Evolutionary conservation across 2,797 vertebrate species (phyloP), one percentile per base, ranked within the genome.

Genomic region (Odontamblyopus lacepedii): DNA sequence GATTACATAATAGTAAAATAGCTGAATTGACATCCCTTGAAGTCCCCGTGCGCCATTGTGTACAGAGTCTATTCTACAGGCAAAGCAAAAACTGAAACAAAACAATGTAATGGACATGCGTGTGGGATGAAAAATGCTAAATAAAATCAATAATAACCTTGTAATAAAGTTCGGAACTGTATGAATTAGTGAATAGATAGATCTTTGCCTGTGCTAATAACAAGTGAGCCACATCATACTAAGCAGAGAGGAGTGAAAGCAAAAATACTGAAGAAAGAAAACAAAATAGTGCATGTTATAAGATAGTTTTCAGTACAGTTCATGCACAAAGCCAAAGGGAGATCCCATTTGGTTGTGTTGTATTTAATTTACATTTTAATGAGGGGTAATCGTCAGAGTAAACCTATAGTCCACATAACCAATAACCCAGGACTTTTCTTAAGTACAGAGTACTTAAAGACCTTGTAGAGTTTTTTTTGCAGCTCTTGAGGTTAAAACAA

Each of bases 91-190:
- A 7, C 75, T 69, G 77, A 65, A 6, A 65, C 67, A 59, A 32
- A 50, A 67, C 18, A n/a, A 69, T 19, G 32, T 61, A 12, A 74
- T 68, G 71, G 26, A 71, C 83, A 89, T 87, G 88, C 87, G 12
- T 18, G 71, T 56, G 77, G 29, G 12, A 44, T 63, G 63, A 38
- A 50, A 44, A 73, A 15, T 63, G n/a, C n/a, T 63, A 12, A n/a
- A 26, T 56, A 56, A 1, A 56, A 26, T 56, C 2, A 9, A 12
- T 26, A 26, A 56, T 4, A 56, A 26, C 19, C 6, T 57, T 26
- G 1, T 2, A 23, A 23, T 26, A 26, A 7, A 12, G 11, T 27
- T 55, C 23, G 53, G 53, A n/a, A 9, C 9, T 23, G 55, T 26
- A 13, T 57, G 23, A 13, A 13, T 57, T 13, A 23, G 55, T 57